Evolutionary conservation across 2,888 invertebrate genomes (phyloP), one percentile per base, ranked within the genome.

Genomic region (Anthophora plumipes): DNA sequence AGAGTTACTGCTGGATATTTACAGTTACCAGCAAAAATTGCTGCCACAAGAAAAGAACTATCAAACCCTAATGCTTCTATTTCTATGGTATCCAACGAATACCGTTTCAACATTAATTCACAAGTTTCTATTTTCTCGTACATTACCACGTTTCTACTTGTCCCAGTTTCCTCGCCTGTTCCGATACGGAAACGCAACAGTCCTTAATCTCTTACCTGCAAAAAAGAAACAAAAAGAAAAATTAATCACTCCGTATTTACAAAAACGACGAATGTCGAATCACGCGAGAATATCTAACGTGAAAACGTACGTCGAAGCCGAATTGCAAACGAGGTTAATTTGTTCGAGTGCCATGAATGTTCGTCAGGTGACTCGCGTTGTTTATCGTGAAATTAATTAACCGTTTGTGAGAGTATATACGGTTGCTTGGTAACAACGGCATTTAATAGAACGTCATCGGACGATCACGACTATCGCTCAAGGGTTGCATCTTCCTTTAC

Each of bases 121-220:
- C 59, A 46, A 12, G 14, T 46, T 20, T 17, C 37, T 39, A 22
- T 22, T 43, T 59, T 14, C 12, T 43, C 17, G 20, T 48, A 48
- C 64, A 9, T 61, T 71, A 71, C 54, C 43, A 12, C 50, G n/a
- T 17, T 39, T 1, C 11, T 50, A 3, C 12, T 48, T 46, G 48
- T 39, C 9, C 48, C 11, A 12, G 22, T 57, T 75, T 50, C 41
- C 14, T 14, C 43, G 43, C 0, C n/a, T 22, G 41, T 41, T 31
- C 22, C 25, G 20, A 14, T 46, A 11, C 8, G 12, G n/a, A 39
- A 41, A 17, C 43, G 8, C 48, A 46, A 41, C 9, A 54, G 57
- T 55, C 52, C 57, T 71, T 43, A 69, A 71, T 69, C 61, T 25
- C 84, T 85, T 73, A 85, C 85, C 87, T 84, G 87, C 9, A 80